Evolutionary conservation across 2,888 invertebrate species (phyloP), one percentile per base, ranked within the genome.

Genomic region (Trichopria drosophilae): DNA sequence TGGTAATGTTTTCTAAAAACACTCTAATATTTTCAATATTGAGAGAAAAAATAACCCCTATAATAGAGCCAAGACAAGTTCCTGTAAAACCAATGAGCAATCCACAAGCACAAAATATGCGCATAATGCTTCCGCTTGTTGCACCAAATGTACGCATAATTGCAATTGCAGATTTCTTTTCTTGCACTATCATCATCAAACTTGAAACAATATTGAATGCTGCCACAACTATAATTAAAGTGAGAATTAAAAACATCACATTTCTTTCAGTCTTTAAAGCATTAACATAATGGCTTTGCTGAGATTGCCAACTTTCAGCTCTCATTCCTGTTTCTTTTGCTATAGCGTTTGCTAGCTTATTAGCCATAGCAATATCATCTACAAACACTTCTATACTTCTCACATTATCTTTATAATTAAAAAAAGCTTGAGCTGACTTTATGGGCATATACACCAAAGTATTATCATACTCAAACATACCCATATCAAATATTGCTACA

Each of bases 91-190:
- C 48, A 35, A 48, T 48, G 26, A 48, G 34, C 32, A 41, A 26
- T 28, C 48, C 48, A 41, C 34, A 34, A 40, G 34, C 40, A 18
- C 32, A 34, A 41, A 48, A 48, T 34, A 41, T 48, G 40, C 40
- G 48, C 48, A 48, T 48, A 34, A 48, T 48, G 34, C 34, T 40
- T 32, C 41, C 41, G 26, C 34, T 40, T 40, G 41, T 48, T 41
- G 48, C 40, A 34, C 48, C 48, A 32, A 48, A 34, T 40, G 48
- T 48, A 41, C 48, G 40, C 41, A 48, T 32, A 48, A 48, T 48
- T 34, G 48, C 48, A 34, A 48, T 48, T 23, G 22, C 47, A 34
- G 39, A 39, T 32, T 39, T 47, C 40, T 47, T 47, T 31, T 47
- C 47, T 39, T 47, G 29, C 47, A 47, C 47, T 39, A 47, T 16